These are phyloP conservation scores for Drosophila colorata DNA, from an alignment of 2,888 invertebrate genomes.

Conservation along the genomic window DNA sequence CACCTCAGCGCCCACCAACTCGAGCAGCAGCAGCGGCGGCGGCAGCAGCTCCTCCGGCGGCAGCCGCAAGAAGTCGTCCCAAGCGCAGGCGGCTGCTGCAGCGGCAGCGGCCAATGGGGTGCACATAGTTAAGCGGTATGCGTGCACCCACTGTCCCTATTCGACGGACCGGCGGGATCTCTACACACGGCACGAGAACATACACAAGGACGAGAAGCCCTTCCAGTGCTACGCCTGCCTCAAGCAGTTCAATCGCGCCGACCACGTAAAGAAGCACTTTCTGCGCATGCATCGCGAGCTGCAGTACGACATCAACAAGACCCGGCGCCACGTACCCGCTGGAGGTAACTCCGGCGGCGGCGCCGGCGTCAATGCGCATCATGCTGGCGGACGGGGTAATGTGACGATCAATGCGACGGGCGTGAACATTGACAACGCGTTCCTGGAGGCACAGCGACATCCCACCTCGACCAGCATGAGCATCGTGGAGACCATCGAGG, in stretches of 20 bases:
- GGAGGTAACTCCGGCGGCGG: constrained; percentile 65
- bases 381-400: constrained; percentile 87
- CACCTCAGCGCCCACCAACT: constrained; percentile 70
- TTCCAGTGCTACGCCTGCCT: constrained; percentile 97
- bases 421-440: constrained; percentile 82
- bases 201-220: constrained; percentile 96
- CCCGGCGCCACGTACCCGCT: constrained; percentile 87
- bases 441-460: constrained; percentile 83
- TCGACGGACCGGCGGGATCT: constrained; percentile 96
- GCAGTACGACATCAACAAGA: constrained; percentile 93
- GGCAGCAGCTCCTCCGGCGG: constrained; percentile 64
- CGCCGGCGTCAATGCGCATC: constrained; percentile 83
- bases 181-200: constrained; percentile 96
- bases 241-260: constrained; percentile 96
- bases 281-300: constrained; percentile 96
- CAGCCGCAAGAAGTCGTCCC: constrained; percentile 75
- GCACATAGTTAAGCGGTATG: constrained; percentile 90
- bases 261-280: constrained; percentile 97
- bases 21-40: constrained; percentile 64
- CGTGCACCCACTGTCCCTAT: constrained; percentile 95
- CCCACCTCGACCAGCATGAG: constrained; percentile 84
- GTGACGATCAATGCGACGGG: constrained; percentile 83
- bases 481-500: constrained; percentile 85
- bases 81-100: constrained; percentile 66
- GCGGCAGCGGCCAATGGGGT: constrained; percentile 79